A percentile compares a stretch with the other conserved stretches of the same genome.
phyloP scores from a whole-genome alignment of 2,888 invertebrate genomes.

The Drosophila diplacantha region DNA sequence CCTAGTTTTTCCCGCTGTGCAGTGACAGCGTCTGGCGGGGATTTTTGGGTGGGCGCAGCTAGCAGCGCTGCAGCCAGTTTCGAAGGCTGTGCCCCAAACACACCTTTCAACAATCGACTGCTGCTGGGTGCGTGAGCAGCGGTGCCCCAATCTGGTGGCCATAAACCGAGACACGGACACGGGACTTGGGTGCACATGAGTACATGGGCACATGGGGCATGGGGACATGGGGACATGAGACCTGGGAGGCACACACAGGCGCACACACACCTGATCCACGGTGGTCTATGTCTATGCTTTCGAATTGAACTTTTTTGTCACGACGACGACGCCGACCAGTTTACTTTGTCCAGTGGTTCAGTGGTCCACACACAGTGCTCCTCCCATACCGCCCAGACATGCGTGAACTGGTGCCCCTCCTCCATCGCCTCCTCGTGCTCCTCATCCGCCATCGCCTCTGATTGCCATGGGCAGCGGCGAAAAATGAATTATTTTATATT shows the following conservation, averaged over 20 bases:
- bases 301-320: constrained; percentile 73
- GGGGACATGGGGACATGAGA: constrained; percentile 17
- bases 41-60: constrained; percentile 43
- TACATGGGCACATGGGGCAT: constrained; percentile 18
- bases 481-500: constrained; percentile 73
- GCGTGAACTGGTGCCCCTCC: constrained; percentile 16
- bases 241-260: constrained; percentile 18
- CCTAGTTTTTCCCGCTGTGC: background rate
- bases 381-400: constrained; percentile 32
- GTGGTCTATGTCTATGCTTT: constrained; percentile 53
- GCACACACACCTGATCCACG: constrained; percentile 46
- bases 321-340: constrained; percentile 44
- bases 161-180: constrained; percentile 22
- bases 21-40: constrained; percentile 27
- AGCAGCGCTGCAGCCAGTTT: constrained; percentile 55
- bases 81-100: constrained; percentile 65
- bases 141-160: constrained; percentile 49
- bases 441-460: constrained; percentile 9
- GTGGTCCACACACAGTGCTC: constrained; percentile 24
- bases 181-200: constrained; percentile 9
- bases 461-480: constrained; percentile 68
- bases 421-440: background rate
- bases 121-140: constrained; percentile 59
- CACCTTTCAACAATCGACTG: constrained; percentile 67
- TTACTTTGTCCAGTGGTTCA: constrained; percentile 33